Evolutionary conservation across 1,140 invertebrate genomes (phyloP).

Genomic region (Phthorimaea operculella): DNA sequence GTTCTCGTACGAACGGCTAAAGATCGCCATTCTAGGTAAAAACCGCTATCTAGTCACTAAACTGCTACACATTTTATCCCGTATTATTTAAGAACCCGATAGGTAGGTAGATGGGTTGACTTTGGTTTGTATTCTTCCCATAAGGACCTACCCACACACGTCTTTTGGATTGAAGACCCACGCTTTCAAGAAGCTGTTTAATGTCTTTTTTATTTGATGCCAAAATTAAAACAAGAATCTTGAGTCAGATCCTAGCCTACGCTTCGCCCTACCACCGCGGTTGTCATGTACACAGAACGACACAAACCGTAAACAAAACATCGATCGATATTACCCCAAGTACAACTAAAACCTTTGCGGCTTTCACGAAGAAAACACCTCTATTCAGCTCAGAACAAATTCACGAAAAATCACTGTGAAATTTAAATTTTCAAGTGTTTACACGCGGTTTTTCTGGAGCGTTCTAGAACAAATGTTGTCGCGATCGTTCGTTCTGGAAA

Average conservation of each 20-base stretch:
- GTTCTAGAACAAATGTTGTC: constrained; percentile 45
- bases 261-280: constrained; percentile 46
- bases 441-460: constrained; percentile 15
- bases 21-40: too few species aligned
- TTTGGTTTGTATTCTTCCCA: too few species aligned
- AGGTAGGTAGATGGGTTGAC: too few species aligned
- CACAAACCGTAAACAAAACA: constrained; percentile 62
- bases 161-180: too few species aligned
- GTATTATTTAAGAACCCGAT: too few species aligned
- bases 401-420: background rate
- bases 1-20: too few species aligned
- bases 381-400: background rate
- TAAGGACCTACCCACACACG: too few species aligned
- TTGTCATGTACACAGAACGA: constrained; percentile 63
- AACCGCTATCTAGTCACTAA: too few species aligned
- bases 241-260: constrained; percentile 15
- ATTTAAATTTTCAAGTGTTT: background rate
- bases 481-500: constrained; percentile 23
- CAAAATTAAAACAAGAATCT: background rate
- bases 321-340: constrained; percentile 55
- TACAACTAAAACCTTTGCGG: constrained; percentile 41
- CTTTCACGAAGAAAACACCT: constrained; percentile 37
- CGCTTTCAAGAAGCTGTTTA: too few species aligned
- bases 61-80: too few species aligned
- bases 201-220: background rate